A percentile compares a stretch with the other conserved stretches of the same genome.
These are phyloP conservation scores for Xestoiulus laeticollis DNA, from an alignment of 2,888 invertebrate genomes.

Conservation along the genomic window DNA sequence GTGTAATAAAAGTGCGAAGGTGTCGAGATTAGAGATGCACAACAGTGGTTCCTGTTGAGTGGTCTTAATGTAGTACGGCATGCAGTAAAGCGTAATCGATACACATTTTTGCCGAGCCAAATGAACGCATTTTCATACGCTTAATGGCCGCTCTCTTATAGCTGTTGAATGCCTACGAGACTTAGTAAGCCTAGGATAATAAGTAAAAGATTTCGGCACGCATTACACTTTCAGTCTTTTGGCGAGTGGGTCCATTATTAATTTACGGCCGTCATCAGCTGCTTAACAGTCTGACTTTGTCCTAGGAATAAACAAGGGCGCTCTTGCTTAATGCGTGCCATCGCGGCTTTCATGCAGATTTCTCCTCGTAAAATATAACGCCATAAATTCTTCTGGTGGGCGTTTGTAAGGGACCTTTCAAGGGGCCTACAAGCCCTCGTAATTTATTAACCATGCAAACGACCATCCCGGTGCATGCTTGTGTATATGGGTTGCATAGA, in stretches of 20 bases:
- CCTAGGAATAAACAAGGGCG: background rate
- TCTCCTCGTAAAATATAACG: background rate
- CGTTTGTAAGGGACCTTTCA: background rate
- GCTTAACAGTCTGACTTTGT: background rate
- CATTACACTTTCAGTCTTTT: background rate
- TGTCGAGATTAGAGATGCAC: slow-evolving; percentile 3
- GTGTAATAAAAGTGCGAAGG: background rate
- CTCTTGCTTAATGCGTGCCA: background rate
- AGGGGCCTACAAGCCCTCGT: background rate
- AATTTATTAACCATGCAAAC: background rate
- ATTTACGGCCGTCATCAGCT: slow-evolving; percentile 18
- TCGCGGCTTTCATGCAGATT: slow-evolving; percentile 17
- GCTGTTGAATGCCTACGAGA: background rate
- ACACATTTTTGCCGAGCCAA: background rate
- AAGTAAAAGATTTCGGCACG: background rate
- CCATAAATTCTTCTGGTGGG: background rate
- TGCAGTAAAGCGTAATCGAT: slow-evolving; percentile 4
- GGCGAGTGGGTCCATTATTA: slow-evolving; percentile 19
- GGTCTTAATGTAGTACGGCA: background rate
- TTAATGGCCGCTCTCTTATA: background rate
- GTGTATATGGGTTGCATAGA: no score
- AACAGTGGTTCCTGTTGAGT: background rate
- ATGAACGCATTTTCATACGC: slow-evolving; percentile 1
- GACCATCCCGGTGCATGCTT: background rate
- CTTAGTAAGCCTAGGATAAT: background rate